These are phyloP conservation scores for Phyllostomus discolor DNA, from an alignment of 2,113 vertebrate genomes.

Conservation along the genomic window DNA sequence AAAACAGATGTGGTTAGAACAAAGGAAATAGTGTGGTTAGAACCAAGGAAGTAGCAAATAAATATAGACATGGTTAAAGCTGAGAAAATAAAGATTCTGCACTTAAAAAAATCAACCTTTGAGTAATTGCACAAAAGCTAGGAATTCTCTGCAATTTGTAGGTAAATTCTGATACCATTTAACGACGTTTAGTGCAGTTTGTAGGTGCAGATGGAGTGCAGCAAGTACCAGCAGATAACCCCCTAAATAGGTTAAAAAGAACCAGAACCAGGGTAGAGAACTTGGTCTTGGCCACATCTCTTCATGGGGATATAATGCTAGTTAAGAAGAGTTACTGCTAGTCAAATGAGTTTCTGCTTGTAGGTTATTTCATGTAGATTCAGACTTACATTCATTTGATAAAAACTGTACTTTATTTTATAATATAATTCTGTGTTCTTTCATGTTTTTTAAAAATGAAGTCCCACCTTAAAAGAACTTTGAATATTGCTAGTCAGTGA, in stretches of 20 bases:
- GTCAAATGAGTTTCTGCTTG: not conserved
- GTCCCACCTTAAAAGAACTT: not conserved
- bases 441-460: not conserved
- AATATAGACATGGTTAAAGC: conserved; percentile 29
- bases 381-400: not conserved
- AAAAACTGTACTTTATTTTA: not conserved
- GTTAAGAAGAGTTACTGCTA: not conserved
- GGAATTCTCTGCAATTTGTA: not conserved
- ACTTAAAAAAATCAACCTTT: not conserved
- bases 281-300: not conserved
- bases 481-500: not conserved
- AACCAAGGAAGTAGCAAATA: conserved; percentile 30
- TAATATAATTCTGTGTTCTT: not conserved
- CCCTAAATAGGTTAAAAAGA: not conserved
- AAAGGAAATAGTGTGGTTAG: conserved; percentile 41
- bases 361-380: not conserved
- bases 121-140: not conserved
- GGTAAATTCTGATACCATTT: not conserved
- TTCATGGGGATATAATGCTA: not conserved
- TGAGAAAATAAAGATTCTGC: conserved; percentile 28
- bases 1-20: conserved; percentile 38
- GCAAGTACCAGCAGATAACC: not conserved
- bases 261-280: not conserved
- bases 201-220: not conserved
- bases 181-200: not conserved